Base-by-base conservation (phyloP, 2,113 vertebrate species). In the Pelvicachromis taeniatus region DNA sequence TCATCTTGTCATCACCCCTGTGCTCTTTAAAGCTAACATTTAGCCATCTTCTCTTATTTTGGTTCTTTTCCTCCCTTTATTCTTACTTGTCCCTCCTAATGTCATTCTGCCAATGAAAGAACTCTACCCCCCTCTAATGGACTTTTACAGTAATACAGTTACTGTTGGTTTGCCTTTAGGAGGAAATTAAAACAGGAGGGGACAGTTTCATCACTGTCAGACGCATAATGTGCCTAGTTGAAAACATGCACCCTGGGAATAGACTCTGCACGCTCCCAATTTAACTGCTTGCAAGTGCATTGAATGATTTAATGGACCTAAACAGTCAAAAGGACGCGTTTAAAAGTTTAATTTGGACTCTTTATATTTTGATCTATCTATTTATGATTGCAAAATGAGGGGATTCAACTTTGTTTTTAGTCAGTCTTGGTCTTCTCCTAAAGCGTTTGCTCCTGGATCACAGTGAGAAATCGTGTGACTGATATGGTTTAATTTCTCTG, bases 101-200 rank as follows among this genome's bases (percentile, higher is more conserved):
- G 16, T 78, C 29, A 21, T 45, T 40, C 26, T 80, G 81, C 52
- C 58, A 50, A 31, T 80, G 33, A 82, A 59, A 81, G 19, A 33
- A 50, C 78, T 21, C 65, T 80, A 29, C 7, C 38, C 4, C 88
- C 88, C 90, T 90, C 92, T 87, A 58, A 52, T 88, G 93, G 93
- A 70, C 21, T 33, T 53, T 52, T 2, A 13, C 38, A 19, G 70
- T 87, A 85, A 9, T 29, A 38, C 91, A 84, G 82, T 21, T 17
- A 50, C 50, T 45, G 45, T 70, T 79, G 68, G 61, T 68, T 35
- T 38, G 61, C 45, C 79, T 85, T 77, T 31, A 78, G 73, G 61
- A 78, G 80, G 77, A 85, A 80, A 35, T 87, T 4, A 52, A 68
- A 88, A 35, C 70, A 63, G 85, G 38, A 84, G 85, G 77, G 53